Base-by-base conservation (phyloP, 2,113 vertebrate genomes). In the Urocynchramus pylzowi region DNA sequence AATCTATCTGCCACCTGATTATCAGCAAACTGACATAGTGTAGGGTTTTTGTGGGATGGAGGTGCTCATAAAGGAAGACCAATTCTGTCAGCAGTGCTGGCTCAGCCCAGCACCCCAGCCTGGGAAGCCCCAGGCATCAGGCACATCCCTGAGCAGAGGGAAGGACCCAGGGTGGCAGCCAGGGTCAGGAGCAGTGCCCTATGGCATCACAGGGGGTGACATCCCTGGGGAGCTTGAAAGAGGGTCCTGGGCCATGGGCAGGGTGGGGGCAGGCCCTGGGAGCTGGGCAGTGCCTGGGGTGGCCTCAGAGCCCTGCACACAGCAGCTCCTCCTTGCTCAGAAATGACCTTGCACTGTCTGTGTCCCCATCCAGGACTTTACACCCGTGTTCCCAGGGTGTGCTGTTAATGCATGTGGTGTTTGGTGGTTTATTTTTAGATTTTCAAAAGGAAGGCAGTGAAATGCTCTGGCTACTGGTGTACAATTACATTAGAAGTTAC, bases 121-220 rank as follows among this genome's bases (percentile, higher is more conserved):
- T 10, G 56, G 53, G 24, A 16, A 27, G 30, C 50, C 26, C 50
- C 50, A 28, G 45, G 52, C 52, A 53, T 13, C 10, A 4, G 56
- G 37, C n/a, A 63, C 15, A 1, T 41, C 56, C 33, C 63, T 39
- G 41, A 19, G 53, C 12, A 31, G 31, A 71, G 9, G 47, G 45
- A 16, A 2, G 6, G 33, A 23, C 9, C 21, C 42, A 28, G 28
- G 26, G 5, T 49, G 39, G 37, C 65, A 59, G 41, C 1, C 27
- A 49, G 1, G 63, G 33, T 10, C 45, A 47, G 65, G 50, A 28
- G 3, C 27, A 22, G 28, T 1, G 10, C 19, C 31, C 31, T 5
- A 0, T 3, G 22, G 30, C 37, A 42, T 44, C 10, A 0, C 19
- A 26, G 21, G 8, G 44, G 9, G 4, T 35, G 8, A 10, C 6